Conservation (phyloP, 2,113 vertebrate genomes). For the Polyodon spathula region DNA sequence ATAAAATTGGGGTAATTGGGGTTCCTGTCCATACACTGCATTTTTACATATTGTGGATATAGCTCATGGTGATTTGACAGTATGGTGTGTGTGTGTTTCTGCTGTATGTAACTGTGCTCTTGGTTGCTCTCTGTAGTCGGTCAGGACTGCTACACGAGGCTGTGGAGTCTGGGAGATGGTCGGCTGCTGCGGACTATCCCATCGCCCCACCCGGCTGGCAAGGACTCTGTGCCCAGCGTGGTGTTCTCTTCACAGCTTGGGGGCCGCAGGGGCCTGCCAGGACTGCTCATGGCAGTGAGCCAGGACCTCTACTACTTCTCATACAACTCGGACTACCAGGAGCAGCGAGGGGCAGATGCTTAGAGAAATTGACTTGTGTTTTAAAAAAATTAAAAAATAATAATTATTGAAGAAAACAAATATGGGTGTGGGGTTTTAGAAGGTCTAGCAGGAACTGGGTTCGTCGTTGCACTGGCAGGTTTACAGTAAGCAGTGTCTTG, state of each 20-base stretch:
- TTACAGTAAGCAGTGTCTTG: no score
- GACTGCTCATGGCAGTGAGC: slow-evolving; percentile 86
- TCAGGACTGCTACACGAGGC: slow-evolving; percentile 90
- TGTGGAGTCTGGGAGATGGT: slow-evolving; percentile 83
- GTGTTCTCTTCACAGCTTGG: slow-evolving; percentile 84
- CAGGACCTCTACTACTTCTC: slow-evolving; percentile 88
- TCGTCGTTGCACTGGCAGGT: no score
- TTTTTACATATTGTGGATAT: slow-evolving; percentile 51
- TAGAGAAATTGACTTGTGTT: no score
- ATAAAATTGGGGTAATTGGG: not conserved
- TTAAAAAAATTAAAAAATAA: no score
- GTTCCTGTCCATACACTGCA: not conserved
- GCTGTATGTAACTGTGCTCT: slow-evolving; percentile 19
- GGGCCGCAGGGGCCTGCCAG: slow-evolving; percentile 69
- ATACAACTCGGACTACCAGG: slow-evolving; percentile 64
- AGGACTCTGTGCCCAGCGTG: slow-evolving; percentile 82
- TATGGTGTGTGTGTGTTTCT: slow-evolving; percentile 28
- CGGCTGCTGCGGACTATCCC: slow-evolving; percentile 84
- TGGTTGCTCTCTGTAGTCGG: slow-evolving; percentile 61
- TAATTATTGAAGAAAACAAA: no score
- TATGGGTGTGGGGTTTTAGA: no score
- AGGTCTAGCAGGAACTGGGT: no score
- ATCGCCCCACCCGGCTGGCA: slow-evolving; percentile 78
- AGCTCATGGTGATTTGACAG: slow-evolving; percentile 51
- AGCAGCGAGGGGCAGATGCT: no score